Conservation (phyloP, 2,797 vertebrate genomes). For the Chromobotia macracanthus region DNA sequence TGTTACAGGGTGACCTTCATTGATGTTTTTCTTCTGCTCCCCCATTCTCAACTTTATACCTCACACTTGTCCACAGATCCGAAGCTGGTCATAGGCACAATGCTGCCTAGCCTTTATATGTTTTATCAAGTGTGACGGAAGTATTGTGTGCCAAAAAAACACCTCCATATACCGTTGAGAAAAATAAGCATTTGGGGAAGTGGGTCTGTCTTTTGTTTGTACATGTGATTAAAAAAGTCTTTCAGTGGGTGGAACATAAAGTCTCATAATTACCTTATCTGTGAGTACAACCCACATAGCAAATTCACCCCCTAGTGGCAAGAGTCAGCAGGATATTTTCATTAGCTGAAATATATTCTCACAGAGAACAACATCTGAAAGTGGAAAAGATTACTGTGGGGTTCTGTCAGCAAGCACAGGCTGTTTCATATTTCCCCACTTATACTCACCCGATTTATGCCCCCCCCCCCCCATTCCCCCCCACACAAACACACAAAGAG, state of each 20-base stretch:
- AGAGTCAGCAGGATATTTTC: constrained; percentile 38
- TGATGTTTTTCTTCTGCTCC: constrained; percentile 46
- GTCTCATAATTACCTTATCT: constrained; percentile 35
- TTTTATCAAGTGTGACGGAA: constrained; percentile 69
- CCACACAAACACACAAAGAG: too few relatives aligned
- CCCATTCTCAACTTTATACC: constrained; percentile 54
- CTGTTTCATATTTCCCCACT: constrained; percentile 7
- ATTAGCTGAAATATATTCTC: constrained; percentile 40
- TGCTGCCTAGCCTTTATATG: constrained; percentile 50
- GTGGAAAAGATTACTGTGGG: constrained; percentile 29
- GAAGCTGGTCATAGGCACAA: constrained; percentile 62
- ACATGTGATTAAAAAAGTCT: background rate
- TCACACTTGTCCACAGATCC: constrained; percentile 42
- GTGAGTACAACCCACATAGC: constrained; percentile 31
- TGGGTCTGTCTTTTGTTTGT: constrained; percentile 43
- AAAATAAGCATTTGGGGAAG: constrained; percentile 59
- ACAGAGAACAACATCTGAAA: constrained; percentile 20
- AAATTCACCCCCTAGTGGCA: constrained; percentile 33
- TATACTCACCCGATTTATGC: background rate
- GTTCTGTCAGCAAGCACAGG: constrained; percentile 17
- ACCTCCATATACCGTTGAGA: constrained; percentile 54
- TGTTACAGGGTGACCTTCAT: constrained; percentile 30
- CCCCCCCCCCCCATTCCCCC: too few relatives aligned
- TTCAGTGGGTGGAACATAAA: constrained; percentile 28
- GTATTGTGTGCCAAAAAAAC: constrained; percentile 62